Conservation (phyloP, 2,797 vertebrate genomes). For the Semaprochilodus insignis region DNA sequence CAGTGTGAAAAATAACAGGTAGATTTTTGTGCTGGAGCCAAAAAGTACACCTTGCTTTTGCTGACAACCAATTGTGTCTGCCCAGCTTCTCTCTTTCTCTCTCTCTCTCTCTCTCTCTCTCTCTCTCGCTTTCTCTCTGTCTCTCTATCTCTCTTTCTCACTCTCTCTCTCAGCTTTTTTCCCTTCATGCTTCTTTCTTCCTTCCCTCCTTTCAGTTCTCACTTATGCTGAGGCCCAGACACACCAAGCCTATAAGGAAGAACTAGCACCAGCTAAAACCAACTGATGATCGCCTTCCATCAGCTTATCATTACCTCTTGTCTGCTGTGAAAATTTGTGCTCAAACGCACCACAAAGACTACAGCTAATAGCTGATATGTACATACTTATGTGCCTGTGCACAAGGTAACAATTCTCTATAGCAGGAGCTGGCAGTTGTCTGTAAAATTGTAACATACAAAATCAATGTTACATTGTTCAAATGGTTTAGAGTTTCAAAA, state of each 20-base stretch:
- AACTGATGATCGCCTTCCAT: background rate
- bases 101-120: constrained; percentile 39
- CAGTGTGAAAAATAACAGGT: constrained; percentile 1
- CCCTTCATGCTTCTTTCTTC: background rate
- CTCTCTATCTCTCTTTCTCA: constrained; percentile 8
- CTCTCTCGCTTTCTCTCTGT: no score
- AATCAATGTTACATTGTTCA: no score
- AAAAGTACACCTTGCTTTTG: constrained; percentile 56
- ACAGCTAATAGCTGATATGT: background rate
- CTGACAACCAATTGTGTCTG: constrained; percentile 82
- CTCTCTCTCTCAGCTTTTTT: constrained; percentile 48
- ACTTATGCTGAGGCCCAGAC: background rate
- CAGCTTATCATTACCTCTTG: background rate
- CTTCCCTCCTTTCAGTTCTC: no score
- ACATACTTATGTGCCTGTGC: background rate
- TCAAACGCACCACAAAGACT: background rate
- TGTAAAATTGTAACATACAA: no score
- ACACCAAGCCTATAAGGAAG: background rate
- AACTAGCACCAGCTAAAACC: background rate
- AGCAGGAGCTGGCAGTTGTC: no score
- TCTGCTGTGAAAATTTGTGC: background rate
- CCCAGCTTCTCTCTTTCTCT: constrained; percentile 55
- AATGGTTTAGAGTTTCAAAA: no score
- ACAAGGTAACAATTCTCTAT: background rate
- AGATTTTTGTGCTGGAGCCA: constrained; percentile 3